phyloP scores from a whole-genome alignment of 2,888 invertebrate genomes.

The Pilophorus perplexus region DNA sequence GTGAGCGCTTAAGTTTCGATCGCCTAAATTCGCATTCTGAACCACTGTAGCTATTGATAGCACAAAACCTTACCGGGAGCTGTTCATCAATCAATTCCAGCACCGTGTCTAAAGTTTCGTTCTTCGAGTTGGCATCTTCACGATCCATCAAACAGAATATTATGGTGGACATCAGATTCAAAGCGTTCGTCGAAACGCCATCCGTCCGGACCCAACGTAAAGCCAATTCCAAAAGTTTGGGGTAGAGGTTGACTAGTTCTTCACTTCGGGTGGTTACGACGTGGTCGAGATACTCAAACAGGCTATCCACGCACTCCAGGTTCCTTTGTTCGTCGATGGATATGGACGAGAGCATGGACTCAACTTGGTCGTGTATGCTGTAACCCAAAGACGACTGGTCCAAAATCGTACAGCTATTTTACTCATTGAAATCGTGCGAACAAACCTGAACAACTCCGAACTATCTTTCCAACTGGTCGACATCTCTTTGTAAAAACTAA shows the following conservation, averaged over 20 bases:
- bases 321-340: slow-evolving; percentile 48
- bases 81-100: slow-evolving; percentile 27
- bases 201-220: slow-evolving; percentile 57
- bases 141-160: no score
- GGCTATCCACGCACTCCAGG: slow-evolving; percentile 55
- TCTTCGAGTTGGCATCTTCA: not conserved
- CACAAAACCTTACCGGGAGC: slow-evolving; percentile 35
- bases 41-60: no score
- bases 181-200: slow-evolving; percentile 41
- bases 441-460: no score
- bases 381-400: no score
- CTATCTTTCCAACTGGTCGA: slow-evolving; percentile 51
- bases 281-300: slow-evolving; percentile 57
- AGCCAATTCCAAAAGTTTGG: slow-evolving; percentile 54
- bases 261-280: slow-evolving; percentile 55
- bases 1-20: no score
- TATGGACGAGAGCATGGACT: slow-evolving; percentile 52
- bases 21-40: no score
- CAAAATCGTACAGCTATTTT: no score
- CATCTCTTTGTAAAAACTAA: slow-evolving; percentile 59
- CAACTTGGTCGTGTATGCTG: slow-evolving; percentile 53
- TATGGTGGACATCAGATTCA: slow-evolving; percentile 38
- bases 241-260: slow-evolving; percentile 53
- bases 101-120: not conserved
- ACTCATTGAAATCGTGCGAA: no score